Conservation (phyloP, 2,888 invertebrate species). For the Drosophila peninsularis region DNA sequence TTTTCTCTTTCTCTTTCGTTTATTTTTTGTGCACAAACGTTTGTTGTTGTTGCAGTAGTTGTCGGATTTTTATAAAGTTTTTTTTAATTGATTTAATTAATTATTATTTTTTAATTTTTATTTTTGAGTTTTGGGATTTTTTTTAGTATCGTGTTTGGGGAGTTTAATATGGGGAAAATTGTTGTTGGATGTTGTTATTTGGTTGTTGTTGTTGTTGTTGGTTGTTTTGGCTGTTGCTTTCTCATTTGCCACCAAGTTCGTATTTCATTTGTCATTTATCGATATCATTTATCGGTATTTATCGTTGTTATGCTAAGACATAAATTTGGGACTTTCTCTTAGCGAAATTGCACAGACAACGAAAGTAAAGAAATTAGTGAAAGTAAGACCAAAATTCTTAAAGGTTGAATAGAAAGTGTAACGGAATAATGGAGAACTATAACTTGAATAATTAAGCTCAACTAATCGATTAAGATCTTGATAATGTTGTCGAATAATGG, state of each 20-base stretch:
- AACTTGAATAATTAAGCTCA: background rate
- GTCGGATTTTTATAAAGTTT: background rate
- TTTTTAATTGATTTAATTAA: background rate
- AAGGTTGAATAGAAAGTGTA: background rate
- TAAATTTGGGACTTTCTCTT: conserved; percentile 7
- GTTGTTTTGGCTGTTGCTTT: conserved; percentile 5
- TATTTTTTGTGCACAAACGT: conserved; percentile 21
- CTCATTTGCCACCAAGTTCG: background rate
- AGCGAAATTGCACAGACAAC: conserved; percentile 26
- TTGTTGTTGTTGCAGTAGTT: background rate
- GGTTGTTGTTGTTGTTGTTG: background rate
- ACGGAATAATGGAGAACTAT: background rate
- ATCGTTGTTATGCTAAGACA: conserved; percentile 14
- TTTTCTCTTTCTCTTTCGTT: too few relatives aligned
- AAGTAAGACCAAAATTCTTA: background rate
- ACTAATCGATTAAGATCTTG: background rate
- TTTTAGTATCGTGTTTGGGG: background rate
- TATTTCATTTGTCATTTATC: conserved; percentile 4
- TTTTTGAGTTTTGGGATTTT: background rate
- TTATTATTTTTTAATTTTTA: background rate
- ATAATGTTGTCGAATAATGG: background rate
- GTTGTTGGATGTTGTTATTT: conserved; percentile 17
- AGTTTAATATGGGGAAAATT: conserved; percentile 9
- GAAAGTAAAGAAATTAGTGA: background rate
- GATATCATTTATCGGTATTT: background rate